Evolutionary conservation across 2,888 invertebrate genomes (phyloP).

Genomic region (Microctonus brassicae): DNA sequence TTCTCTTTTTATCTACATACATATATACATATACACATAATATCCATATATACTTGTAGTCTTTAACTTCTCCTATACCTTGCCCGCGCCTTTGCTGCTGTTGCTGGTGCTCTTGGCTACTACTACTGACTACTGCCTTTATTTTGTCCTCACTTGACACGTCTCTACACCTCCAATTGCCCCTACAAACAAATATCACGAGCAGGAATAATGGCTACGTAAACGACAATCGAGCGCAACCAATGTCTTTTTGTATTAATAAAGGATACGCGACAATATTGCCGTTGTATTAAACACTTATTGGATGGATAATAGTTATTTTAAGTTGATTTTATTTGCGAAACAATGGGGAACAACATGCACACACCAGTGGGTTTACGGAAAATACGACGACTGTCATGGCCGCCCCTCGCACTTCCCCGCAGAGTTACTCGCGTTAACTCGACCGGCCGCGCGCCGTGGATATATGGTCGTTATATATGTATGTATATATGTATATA

Average conservation of each 20-base stretch:
- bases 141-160: conserved; percentile 51
- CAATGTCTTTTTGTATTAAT: conserved; percentile 33
- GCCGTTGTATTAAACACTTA: conserved; percentile 34
- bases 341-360: conserved; percentile 39
- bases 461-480: neutral
- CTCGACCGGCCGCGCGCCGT: conserved; percentile 36
- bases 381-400: conserved; percentile 64
- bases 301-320: neutral
- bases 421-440: conserved; percentile 55
- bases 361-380: conserved; percentile 53
- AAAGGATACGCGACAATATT: conserved; percentile 37
- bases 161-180: conserved; percentile 60
- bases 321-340: conserved; percentile 2
- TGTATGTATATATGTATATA: neutral
- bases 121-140: conserved; percentile 5
- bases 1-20: conserved; percentile 15
- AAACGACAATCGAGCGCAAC: neutral
- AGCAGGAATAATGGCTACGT: conserved; percentile 60
- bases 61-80: conserved; percentile 21
- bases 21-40: neutral
- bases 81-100: conserved; percentile 16
- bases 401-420: conserved; percentile 57
- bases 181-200: conserved; percentile 57
- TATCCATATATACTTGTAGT: neutral
- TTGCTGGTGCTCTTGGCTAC: neutral